Evolutionary conservation across 2,113 vertebrate species (phyloP), one percentile per base, ranked within the genome.

Genomic region (Platichthys stellatus): DNA sequence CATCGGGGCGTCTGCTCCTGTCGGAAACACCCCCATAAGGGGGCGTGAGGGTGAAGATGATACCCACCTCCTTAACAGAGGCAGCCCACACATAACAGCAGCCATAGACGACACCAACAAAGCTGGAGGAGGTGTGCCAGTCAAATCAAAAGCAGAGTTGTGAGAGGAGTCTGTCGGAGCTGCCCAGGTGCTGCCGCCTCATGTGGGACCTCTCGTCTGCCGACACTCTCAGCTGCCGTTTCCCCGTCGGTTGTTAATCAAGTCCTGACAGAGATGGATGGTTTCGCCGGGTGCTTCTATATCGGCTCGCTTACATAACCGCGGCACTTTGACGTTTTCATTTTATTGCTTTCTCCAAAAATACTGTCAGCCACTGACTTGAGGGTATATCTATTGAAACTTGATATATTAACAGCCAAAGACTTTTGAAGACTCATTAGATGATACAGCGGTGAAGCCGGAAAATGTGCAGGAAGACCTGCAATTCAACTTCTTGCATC

Each of bases 41-140:
- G 71, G 79, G 71, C 74, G 76, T 92, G 90, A 23, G 87, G 92
- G 92, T 91, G 76, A 81, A 90, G 75, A 59, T 15, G 91, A 93
- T 85, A 86, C 84, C 78, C 5, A 18, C 76, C 72, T 75, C 20
- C 70, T 66, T 69, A 81, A 80, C 74, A 74, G 81, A 75, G 70
- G 84, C 43, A 72, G 84, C 83, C 90, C 66, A 76, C 84, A 89
- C 83, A 88, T 74, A 90, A 89, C 91, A 91, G 38, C 4, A 9
- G 66, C 49, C 71, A 43, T 40, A 92, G 89, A 93, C 90, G 40
- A 88, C 86, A 88, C 86, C 89, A 92, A 87, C 89, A 90, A 17
- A 87, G 65, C 78, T 17, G 20, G 74, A 74, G 83, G 87, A 82
- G 72, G 67, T 7, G 61, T 15, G 20, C 12, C 2, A 86, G 90